Evolutionary conservation across 2,797 vertebrate genomes (phyloP), one percentile per base, ranked within the genome.

Genomic region (Sitta carolinensis): DNA sequence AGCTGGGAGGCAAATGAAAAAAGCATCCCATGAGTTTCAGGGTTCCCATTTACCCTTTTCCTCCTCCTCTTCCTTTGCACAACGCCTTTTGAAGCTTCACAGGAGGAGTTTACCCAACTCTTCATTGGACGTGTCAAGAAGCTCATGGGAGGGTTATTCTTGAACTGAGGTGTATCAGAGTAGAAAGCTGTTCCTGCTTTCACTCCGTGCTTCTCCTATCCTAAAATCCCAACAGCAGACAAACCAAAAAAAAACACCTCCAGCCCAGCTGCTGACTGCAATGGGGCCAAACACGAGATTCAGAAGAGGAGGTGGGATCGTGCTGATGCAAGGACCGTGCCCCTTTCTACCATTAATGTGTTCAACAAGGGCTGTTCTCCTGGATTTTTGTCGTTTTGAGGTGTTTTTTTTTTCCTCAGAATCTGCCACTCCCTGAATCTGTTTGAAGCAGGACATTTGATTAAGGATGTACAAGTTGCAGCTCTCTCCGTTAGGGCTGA

Each of bases 341-440:
- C 20, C 0, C 1, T 48, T 30, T 4, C 11, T 55, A 50, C 10
- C 21, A 1, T 32, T 16, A 2, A 4, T 22, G 19, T 23, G 22
- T 64, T 52, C 76, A 47, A 18, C 32, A 27, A 54, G 45, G 11
- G 29, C 34, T 80, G 38, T 64, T 75, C 38, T 61, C 2, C 0
- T 9, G 43, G 29, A 12, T 50, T 55, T 70, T 26, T 34, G 5
- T 21, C 13, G 16, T 57, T 45, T n/a, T 1, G 17, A 57, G 16
- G 57, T 7, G 54, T 21, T 45, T 43, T 40, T 43, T 40, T 63
- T 63, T 52, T 42, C 26, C 13, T 40, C 52, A 34, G 51, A 43
- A 45, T 69, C 30, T n/a, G 15, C 70, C 19, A 7, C 40, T 50
- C 4, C 10, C 0, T 6, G 16, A 25, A 25, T 52, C 40, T 52